These are phyloP conservation scores for Drosophila paracracens DNA, from an alignment of 2,888 invertebrate species.

Conservation along the genomic window DNA sequence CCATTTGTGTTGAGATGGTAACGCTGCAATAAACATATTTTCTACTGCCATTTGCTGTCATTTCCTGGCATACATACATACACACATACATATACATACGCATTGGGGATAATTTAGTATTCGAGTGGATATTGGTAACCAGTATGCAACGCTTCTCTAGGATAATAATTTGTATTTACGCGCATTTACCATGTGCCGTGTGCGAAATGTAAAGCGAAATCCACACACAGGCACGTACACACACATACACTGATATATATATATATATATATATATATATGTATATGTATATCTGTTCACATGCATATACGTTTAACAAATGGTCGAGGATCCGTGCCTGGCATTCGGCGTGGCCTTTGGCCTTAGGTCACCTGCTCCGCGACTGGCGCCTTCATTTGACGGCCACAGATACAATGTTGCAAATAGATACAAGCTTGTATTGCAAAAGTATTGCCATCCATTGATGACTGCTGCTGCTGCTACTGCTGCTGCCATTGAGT, in stretches of 20 bases:
- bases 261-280: background rate
- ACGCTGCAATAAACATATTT: background rate
- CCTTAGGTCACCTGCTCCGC: slow-evolving; percentile 21
- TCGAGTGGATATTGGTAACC: slow-evolving; percentile 19
- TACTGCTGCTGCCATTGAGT: slow-evolving; percentile 46
- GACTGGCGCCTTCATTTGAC: slow-evolving; percentile 41
- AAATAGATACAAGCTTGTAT: slow-evolving; percentile 31
- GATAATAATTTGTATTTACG: slow-evolving; percentile 51
- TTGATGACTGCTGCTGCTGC: slow-evolving; percentile 25
- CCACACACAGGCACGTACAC: background rate
- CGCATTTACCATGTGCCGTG: slow-evolving; percentile 42
- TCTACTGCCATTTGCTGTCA: slow-evolving; percentile 15
- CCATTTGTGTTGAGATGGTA: background rate
- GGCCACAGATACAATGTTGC: slow-evolving; percentile 50
- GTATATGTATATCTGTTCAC: background rate
- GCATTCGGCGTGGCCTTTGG: slow-evolving; percentile 16
- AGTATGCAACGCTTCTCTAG: slow-evolving; percentile 20
- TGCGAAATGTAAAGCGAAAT: slow-evolving; percentile 19
- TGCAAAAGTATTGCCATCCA: slow-evolving; percentile 37
- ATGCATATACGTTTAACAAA: background rate
- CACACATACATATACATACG: background rate
- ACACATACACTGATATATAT: background rate
- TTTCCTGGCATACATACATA: slow-evolving; percentile 10
- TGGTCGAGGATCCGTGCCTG: slow-evolving; percentile 5
- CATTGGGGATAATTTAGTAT: slow-evolving; percentile 28